Evolutionary conservation across 2,797 vertebrate genomes (phyloP), one percentile per base, ranked within the genome.

Genomic region (Etheostoma perlongum): DNA sequence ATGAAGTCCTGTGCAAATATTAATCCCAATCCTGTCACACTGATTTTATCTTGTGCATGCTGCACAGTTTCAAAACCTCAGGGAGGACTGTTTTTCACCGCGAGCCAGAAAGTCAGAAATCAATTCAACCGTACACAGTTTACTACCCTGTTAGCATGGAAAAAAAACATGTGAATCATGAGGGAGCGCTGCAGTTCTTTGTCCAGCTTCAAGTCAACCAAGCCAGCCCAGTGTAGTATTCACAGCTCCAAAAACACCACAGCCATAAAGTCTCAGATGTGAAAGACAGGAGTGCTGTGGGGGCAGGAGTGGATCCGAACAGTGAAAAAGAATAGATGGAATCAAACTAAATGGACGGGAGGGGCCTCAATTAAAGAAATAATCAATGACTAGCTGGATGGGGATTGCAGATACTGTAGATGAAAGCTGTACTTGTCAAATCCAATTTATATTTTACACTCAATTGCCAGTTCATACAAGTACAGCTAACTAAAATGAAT

Each of bases 271-370:
- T 33, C 33, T 8, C 55, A 61, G 42, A 79, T 72, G 73, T 54
- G 57, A 53, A 40, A 40, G 51, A 53, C n/a, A 10, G 25, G 58
- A 68, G 51, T 11, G 46, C 8, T 58, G 59, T 30, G 60, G 40
- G 53, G 51, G 40, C 27, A 19, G 40, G 49, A 73, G 30, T 15
- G 21, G 33, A 48, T 71, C 46, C 10, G 2, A 33, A 47, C 33
- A 25, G 67, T 44, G 81, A 75, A 71, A 27, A n/a, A 58, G 65
- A 78, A 51, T 61, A 78, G 81, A 74, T 76, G 51, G 46, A 75
- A 57, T 58, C 52, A 9, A 53, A 25, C 19, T 51, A 21, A 27
- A 61, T 57, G 15, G 16, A 27, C 2, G 18, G 21, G 13, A 1
- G 58, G 36, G 36, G 36, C 0, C 36, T 11, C 36, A 36, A 36